Base-by-base conservation (phyloP, 2,113 vertebrate genomes). In the Patagioenas fasciata region DNA sequence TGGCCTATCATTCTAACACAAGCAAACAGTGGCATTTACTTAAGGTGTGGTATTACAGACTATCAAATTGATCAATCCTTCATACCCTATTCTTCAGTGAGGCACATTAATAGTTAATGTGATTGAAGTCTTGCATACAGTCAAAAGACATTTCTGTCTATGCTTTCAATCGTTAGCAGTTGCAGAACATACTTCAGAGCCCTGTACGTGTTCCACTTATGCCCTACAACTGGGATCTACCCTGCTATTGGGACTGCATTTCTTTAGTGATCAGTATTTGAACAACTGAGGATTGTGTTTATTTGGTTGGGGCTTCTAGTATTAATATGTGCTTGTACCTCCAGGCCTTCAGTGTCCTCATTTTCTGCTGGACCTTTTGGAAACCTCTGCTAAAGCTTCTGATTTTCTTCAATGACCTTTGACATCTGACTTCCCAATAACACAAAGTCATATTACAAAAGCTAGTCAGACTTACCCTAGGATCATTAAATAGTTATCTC, bases 191-290 rank as follows among this genome's bases (percentile, higher is more conserved):
- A 8, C 67, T 69, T 51, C 50, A 21, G n/a, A 67, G 4, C 42
- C 15, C 31, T 44, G 0, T 1, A 11, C 1, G 1, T 29, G 13
- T 7, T 67, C 21, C 36, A 29, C 4, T 40, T 11, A 0, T 1
- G 9, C 6, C 53, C 36, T 54, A 2, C 8, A 20, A 12, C 53
- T 54, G n/a, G 8, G 8, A 44, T 64, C 38, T 60, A 15, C n/a
- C 42, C 15, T 40, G 14, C 44, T 50, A 6, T n/a, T 57, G 50
- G 14, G 31, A 47, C 19, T 56, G 28, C 19, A 6, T 48, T 75
- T 54, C 57, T 77, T 32, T 26, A 78, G 32, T 42, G 40, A 48
- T 42, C 40, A 38, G 19, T 28, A n/a, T 61, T 9, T 65, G 73
- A 72, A 60, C 34, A 31, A 18, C 25, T 74, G 8, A 56, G 38